These are phyloP conservation scores for Scaptomyza cyrtandrae DNA, from an alignment of 2,888 invertebrate species.

Conservation along the genomic window DNA sequence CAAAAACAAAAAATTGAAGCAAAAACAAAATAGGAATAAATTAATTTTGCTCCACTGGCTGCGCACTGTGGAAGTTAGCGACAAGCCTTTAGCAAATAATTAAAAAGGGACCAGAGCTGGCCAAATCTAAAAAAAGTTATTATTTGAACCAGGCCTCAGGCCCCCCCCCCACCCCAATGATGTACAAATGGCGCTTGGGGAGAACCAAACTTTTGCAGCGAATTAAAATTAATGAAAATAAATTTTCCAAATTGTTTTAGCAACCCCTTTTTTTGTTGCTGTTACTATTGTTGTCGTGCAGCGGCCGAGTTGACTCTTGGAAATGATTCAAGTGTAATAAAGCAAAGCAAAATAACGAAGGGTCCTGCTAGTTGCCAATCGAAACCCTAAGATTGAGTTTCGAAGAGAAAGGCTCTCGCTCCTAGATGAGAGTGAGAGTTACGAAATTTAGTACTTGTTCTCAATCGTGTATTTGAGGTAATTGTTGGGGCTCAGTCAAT, in stretches of 20 bases:
- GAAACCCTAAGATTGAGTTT: conserved; percentile 10
- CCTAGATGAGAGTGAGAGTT: conserved; percentile 22
- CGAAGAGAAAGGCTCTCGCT: neutral
- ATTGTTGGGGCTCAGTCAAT: conserved; percentile 22
- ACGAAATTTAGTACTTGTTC: conserved; percentile 77
- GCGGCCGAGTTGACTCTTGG: conserved; percentile 67
- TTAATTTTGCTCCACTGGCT: conserved; percentile 68
- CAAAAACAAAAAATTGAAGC: conserved; percentile 9
- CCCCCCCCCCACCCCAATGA: conserved; percentile 1
- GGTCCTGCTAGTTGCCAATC: conserved; percentile 39
- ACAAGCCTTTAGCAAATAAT: conserved; percentile 72
- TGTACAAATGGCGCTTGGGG: conserved; percentile 34
- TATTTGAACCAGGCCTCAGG: conserved; percentile 59
- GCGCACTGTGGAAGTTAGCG: conserved; percentile 47
- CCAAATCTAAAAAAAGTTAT: conserved; percentile 75
- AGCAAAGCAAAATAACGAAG: conserved; percentile 62
- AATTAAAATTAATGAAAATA: conserved; percentile 81
- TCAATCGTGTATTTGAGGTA: conserved; percentile 78
- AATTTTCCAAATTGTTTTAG: conserved; percentile 77
- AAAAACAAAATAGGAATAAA: conserved; percentile 62
- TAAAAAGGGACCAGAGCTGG: conserved; percentile 70
- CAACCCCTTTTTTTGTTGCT: conserved; percentile 61
- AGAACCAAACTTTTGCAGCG: conserved; percentile 70
- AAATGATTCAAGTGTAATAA: conserved; percentile 77
- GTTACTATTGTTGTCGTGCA: neutral